Base-by-base conservation (phyloP, 2,797 vertebrate genomes). In the Pangasius larnaudii region DNA sequence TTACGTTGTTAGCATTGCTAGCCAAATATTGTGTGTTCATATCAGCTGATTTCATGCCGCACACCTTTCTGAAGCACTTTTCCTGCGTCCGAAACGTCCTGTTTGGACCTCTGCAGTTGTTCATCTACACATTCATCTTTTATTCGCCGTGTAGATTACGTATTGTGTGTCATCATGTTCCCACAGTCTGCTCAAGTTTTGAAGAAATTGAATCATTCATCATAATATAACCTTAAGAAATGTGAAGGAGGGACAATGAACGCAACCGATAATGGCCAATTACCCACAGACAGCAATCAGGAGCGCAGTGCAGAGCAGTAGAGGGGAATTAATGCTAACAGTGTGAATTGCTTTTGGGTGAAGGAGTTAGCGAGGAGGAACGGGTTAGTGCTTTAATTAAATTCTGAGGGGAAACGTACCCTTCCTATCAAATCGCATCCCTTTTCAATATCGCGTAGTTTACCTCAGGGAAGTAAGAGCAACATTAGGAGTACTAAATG, bases 181-280 rank as follows among this genome's bases (percentile, higher is more conserved):
- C 59, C 72, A 85, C 82, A 81, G 63, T 46, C 79, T 51, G 30
- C 63, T 87, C 39, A 63, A 69, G 89, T 86, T 86, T 33, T 86
- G 72, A 86, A 86, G 74, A 89, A 91, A 91, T 90, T 91, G 89
- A 84, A 90, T 83, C 85, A 91, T 91, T 91, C 90, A 89, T 91
- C 91, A 90, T 90, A 90, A 91, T 91, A 87, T 88, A 90, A 89
- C 90, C 87, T 89, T 91, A 91, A 85, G 89, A 91, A 88, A 89
- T 88, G 71, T 89, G 33, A 63, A 78, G 85, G 82, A 85, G 78
- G 85, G 85, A 90, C 89, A 80, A 85, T 88, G 85, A 89, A 86
- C 80, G 86, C 83, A 90, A 91, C 90, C 88, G 90, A 86, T 91
- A 92, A 91, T 92, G 90, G 91, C 86, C 89, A 88, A 91, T 91